phyloP scores from a whole-genome alignment of 1,140 invertebrate species.

The Saccostrea glomerata region DNA sequence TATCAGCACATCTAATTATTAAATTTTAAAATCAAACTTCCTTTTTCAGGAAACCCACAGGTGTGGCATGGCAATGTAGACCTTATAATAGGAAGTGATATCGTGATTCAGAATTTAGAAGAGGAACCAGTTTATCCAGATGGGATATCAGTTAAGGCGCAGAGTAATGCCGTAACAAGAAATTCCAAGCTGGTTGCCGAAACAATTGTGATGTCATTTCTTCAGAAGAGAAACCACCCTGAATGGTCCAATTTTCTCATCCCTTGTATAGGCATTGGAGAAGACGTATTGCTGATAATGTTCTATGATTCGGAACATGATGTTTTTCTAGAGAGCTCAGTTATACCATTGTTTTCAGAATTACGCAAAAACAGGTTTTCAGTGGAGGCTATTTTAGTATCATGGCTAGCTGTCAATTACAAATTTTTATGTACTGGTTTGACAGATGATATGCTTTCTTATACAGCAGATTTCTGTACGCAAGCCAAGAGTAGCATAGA shows the following conservation, averaged over 20 bases:
- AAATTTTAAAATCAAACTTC: too few relatives aligned
- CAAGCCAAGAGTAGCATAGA: background rate
- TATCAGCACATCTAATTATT: too few relatives aligned
- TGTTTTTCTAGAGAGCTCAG: constrained; percentile 18
- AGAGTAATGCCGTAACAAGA: background rate
- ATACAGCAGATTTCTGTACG: background rate
- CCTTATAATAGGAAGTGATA: background rate
- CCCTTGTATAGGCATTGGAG: constrained; percentile 32
- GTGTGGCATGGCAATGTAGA: constrained; percentile 36
- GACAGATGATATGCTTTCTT: background rate
- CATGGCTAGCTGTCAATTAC: constrained; percentile 31
- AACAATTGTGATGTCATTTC: constrained; percentile 43
- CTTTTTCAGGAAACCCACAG: constrained; percentile 36
- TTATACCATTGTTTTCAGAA: constrained; percentile 12
- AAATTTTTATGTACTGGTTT: constrained; percentile 26
- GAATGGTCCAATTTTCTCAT: constrained; percentile 13
- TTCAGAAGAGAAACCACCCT: constrained; percentile 31
- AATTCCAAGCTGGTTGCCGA: constrained; percentile 20
- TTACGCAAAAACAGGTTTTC: background rate
- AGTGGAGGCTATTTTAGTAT: background rate
- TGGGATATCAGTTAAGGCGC: constrained; percentile 1
- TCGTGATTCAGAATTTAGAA: constrained; percentile 23
- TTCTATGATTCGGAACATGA: constrained; percentile 44
- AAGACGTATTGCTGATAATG: background rate
- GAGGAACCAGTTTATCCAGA: background rate